Conservation (phyloP, 2,888 invertebrate species). For the Dolichopus griseipennis region DNA sequence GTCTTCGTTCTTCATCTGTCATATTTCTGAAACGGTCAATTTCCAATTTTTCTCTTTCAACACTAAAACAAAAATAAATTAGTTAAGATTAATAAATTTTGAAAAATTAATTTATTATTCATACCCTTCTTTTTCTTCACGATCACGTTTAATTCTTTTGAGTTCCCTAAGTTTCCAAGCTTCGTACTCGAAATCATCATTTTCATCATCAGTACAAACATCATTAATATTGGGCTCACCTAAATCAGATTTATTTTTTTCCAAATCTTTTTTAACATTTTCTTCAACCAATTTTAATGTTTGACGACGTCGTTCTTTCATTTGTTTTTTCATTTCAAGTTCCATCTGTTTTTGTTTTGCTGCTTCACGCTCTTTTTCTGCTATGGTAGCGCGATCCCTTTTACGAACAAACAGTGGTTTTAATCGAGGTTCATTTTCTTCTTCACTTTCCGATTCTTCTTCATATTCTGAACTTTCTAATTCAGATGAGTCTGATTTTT, state of each 20-base stretch:
- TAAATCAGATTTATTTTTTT: constrained; percentile 54
- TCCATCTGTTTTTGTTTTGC: constrained; percentile 77
- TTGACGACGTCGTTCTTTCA: constrained; percentile 80
- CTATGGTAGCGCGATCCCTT: constrained; percentile 87
- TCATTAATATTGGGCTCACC: constrained; percentile 72
- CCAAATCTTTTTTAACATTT: constrained; percentile 72
- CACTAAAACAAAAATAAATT: constrained; percentile 45
- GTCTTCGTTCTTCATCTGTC: constrained; percentile 92
- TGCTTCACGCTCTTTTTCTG: constrained; percentile 85
- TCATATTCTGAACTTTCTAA: constrained; percentile 75
- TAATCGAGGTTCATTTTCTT: constrained; percentile 82
- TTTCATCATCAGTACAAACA: constrained; percentile 89
- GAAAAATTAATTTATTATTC: constrained; percentile 29
- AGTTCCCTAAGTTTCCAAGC: constrained; percentile 96
- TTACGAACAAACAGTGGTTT: constrained; percentile 94
- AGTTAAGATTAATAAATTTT: neutral
- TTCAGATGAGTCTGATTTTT: constrained; percentile 54
- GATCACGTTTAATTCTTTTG: constrained; percentile 89
- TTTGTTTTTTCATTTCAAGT: constrained; percentile 69
- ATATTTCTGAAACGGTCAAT: constrained; percentile 84
- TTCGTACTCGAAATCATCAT: constrained; percentile 93
- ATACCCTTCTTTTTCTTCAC: constrained; percentile 89
- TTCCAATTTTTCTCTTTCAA: constrained; percentile 79
- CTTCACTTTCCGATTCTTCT: constrained; percentile 74
- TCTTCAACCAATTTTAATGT: constrained; percentile 87